Percentiles rank a stretch among this genome's conserved stretches.
These are phyloP conservation scores for Himalopsyche anomala DNA, from an alignment of 2,888 invertebrate species.

Conservation along the genomic window DNA sequence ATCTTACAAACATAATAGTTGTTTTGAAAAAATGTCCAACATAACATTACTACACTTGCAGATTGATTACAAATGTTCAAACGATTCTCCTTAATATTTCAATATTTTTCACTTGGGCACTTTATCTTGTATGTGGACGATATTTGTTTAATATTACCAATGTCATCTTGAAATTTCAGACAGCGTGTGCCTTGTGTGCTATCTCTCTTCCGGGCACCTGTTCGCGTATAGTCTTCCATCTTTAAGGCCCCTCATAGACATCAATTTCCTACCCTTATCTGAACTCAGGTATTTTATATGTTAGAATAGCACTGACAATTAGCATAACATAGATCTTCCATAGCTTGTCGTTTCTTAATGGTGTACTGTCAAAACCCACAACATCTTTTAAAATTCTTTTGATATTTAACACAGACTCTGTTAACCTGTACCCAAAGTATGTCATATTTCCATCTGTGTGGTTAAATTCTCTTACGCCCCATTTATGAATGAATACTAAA, in stretches of 20 bases:
- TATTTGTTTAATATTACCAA: constrained; percentile 60
- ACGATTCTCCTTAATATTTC: constrained; percentile 61
- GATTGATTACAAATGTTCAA: constrained; percentile 61
- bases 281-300: constrained; percentile 89
- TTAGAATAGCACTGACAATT: constrained; percentile 22
- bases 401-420: background rate
- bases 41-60: too few relatives aligned
- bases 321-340: constrained; percentile 35
- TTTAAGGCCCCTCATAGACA: constrained; percentile 92
- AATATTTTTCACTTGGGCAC: background rate
- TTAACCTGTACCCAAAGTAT: background rate
- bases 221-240: constrained; percentile 97
- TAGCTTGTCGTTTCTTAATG: constrained; percentile 12
- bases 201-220: constrained; percentile 95
- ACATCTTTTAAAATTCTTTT: constrained; percentile 19
- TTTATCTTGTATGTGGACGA: background rate
- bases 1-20: too few relatives aligned
- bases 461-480: background rate
- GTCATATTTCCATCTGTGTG: background rate
- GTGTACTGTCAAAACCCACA: constrained; percentile 10
- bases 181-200: constrained; percentile 95
- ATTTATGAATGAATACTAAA: background rate
- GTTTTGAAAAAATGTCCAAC: too few relatives aligned
- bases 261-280: constrained; percentile 94
- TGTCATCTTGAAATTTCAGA: constrained; percentile 78